A percentile compares a stretch with the other conserved stretches of the same genome.
phyloP scores from a whole-genome alignment of 2,113 vertebrate genomes.

The Tupaia tana region DNA sequence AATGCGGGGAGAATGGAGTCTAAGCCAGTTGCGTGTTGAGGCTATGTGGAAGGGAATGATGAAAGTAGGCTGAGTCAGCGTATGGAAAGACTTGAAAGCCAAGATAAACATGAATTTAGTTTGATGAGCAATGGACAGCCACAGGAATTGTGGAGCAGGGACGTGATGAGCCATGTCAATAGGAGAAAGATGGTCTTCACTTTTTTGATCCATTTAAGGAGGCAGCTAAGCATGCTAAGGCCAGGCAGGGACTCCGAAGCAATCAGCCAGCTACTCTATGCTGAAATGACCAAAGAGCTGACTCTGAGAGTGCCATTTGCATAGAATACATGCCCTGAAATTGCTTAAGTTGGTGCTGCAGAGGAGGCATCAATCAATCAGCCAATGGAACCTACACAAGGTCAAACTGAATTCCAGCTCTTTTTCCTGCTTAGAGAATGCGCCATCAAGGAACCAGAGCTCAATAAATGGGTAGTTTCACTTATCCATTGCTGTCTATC shows the following conservation, averaged over 20 bases:
- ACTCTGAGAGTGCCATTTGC: neutral
- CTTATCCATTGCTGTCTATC: no score
- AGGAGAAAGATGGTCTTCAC: neutral
- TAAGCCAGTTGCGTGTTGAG: neutral
- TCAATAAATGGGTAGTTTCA: no score
- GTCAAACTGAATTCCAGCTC: neutral
- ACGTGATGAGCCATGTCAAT: neutral
- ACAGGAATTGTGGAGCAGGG: neutral
- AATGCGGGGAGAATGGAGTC: neutral
- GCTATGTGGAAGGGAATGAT: neutral
- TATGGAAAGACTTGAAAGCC: neutral
- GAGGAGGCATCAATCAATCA: no score
- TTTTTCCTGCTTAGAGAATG: neutral
- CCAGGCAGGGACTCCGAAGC: neutral
- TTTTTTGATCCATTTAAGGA: neutral
- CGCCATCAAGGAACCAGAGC: no score
- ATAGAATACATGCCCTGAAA: neutral
- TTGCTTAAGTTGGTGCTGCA: neutral
- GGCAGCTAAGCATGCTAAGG: neutral
- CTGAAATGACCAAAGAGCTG: neutral
- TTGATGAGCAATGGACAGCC: neutral
- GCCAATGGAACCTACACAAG: neutral
- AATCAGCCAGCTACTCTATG: neutral
- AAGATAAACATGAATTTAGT: neutral
- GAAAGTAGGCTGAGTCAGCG: neutral